Percentiles rank a stretch among this genome's conserved stretches.
phyloP scores from a whole-genome alignment of 2,888 invertebrate species.

The Villa cingulata region DNA sequence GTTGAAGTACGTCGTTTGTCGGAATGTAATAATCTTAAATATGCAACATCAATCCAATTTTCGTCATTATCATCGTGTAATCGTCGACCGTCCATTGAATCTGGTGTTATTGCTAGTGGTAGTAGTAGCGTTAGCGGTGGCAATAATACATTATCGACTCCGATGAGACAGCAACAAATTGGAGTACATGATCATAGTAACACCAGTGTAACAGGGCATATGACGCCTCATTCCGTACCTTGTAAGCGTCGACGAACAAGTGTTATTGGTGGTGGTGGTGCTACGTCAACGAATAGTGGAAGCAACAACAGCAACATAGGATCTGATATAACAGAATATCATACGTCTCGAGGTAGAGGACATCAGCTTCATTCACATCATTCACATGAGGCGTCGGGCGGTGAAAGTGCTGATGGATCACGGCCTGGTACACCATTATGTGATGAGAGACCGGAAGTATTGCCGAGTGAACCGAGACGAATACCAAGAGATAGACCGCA shows the following conservation, averaged over 20 bases:
- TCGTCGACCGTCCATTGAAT: slow-evolving; percentile 42
- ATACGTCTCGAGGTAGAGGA: slow-evolving; percentile 37
- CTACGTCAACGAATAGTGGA: slow-evolving; percentile 7
- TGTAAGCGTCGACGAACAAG: slow-evolving; percentile 42
- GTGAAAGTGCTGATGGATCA: slow-evolving; percentile 53
- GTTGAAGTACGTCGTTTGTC: slow-evolving; percentile 42
- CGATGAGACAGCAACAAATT: slow-evolving; percentile 19
- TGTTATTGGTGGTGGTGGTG: slow-evolving; percentile 11
- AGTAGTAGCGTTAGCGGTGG: slow-evolving; percentile 15
- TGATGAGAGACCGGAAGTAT: slow-evolving; percentile 63
- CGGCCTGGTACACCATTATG: slow-evolving; percentile 75
- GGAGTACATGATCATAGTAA: slow-evolving; percentile 10
- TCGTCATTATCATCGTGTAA: slow-evolving; percentile 21
- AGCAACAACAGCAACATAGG: slow-evolving; percentile 22
- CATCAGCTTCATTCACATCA: slow-evolving; percentile 40
- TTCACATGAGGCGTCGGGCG: slow-evolving; percentile 42
- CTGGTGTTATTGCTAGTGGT: slow-evolving; percentile 19
- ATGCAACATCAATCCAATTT: slow-evolving; percentile 17
- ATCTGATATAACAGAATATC: slow-evolving; percentile 32
- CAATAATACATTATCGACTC: slow-evolving; percentile 11
- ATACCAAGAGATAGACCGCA: slow-evolving; percentile 48
- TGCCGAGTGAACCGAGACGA: slow-evolving; percentile 62
- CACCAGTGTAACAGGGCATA: slow-evolving; percentile 6
- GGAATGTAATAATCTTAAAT: slow-evolving; percentile 30
- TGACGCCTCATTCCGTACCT: slow-evolving; percentile 23